Evolutionary conservation across 2,113 vertebrate species (phyloP), one percentile per base, ranked within the genome.

Genomic region (Trichechus manatus): DNA sequence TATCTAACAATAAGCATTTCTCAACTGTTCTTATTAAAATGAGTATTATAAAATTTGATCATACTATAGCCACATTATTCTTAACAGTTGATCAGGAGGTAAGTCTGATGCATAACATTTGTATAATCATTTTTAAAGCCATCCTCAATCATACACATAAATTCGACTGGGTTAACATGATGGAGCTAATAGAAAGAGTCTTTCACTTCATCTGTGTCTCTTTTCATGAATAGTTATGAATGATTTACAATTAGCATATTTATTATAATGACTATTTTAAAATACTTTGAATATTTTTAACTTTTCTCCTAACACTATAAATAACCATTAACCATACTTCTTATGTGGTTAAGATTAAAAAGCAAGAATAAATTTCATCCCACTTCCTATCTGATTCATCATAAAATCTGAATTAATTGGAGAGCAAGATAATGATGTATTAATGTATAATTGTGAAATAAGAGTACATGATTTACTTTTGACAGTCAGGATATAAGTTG

Each of bases 241-340:
- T 47, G 3, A 80, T 31, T 77, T 93, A 44, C 47, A 95, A 77
- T 95, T 72, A 93, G 42, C 27, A 74, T 86, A 80, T 72, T 84
- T 94, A 61, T 84, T 84, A 87, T 22, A 68, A 85, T 56, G 33
- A 87, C 1, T 72, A 66, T 80, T 92, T 96, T 75, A 42, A 97
- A 88, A 10, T 50, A 87, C 6, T 61, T 90, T 56, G 31, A 63
- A 83, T 47, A 64, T 79, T 90, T 83, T 92, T 53, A 89, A 82
- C 15, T 47, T 75, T 92, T 56, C 11, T 39, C 8, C 61, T 56
- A 95, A 36, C 1, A 75, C 0, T 61, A 42, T 77, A 87, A 61
- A 84, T 89, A 90, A 87, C 8, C 33, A 87, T 3, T 36, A 33
- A 70, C 1, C 78, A 5, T 87, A 91, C 22, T 77, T 94, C 29